phyloP scores from a whole-genome alignment of 1,140 invertebrate genomes.

The Lasaia peninsularis region DNA sequence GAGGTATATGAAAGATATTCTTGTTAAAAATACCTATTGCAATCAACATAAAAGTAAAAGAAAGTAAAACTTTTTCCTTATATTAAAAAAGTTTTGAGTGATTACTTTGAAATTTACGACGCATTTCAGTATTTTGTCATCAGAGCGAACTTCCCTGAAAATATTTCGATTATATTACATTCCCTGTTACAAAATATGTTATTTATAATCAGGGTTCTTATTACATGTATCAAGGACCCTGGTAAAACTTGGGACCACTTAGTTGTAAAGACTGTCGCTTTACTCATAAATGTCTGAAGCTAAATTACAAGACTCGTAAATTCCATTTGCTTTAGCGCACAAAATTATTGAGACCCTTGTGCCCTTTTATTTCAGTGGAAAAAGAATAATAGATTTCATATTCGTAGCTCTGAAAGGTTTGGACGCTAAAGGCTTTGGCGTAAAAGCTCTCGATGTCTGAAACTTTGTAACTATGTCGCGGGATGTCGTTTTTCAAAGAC shows the following conservation, averaged over 20 bases:
- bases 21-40: neutral
- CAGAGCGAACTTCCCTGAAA: conserved; percentile 1
- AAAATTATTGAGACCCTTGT: conserved; percentile 32
- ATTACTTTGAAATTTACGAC: conserved; percentile 7
- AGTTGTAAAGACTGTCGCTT: conserved; percentile 48
- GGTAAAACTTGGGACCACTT: conserved; percentile 34
- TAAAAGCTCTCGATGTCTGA: conserved; percentile 67
- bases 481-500: conserved; percentile 49
- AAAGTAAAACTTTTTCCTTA: neutral
- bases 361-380: conserved; percentile 22
- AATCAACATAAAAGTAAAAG: neutral
- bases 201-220: neutral
- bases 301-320: conserved; percentile 50
- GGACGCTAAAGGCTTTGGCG: conserved; percentile 42
- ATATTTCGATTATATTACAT: conserved; percentile 6
- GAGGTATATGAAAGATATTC: too few species aligned
- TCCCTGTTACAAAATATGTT: conserved; percentile 10
- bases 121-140: conserved; percentile 11
- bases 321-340: conserved; percentile 32
- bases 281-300: conserved; percentile 51
- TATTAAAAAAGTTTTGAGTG: conserved; percentile 12
- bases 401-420: conserved; percentile 33
- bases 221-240: too few species aligned
- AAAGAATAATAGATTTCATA: conserved; percentile 20
- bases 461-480: conserved; percentile 68